Conservation (phyloP, 2,797 vertebrate species). For the Cossypha polioptera region DNA sequence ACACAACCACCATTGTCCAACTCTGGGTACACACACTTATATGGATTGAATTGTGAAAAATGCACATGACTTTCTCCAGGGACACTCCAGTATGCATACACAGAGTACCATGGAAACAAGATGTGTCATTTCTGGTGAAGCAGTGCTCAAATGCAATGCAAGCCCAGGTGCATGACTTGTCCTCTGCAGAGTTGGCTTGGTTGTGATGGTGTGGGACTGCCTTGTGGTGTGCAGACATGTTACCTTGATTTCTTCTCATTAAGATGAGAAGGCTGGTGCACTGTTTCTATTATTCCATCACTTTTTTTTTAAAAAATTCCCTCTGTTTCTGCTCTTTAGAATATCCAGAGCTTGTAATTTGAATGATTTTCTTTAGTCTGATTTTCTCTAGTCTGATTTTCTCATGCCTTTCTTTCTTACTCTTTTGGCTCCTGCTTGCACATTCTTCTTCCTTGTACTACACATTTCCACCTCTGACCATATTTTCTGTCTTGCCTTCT, state of each 20-base stretch:
- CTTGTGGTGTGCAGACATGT: background rate
- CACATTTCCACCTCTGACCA: background rate
- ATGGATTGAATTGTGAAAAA: background rate
- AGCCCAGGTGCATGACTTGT: background rate
- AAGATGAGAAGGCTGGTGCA: background rate
- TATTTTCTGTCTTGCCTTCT: background rate
- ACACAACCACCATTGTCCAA: background rate
- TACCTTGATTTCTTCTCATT: background rate
- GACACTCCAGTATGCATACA: rapidly evolving
- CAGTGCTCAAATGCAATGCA: rapidly evolving
- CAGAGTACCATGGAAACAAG: background rate
- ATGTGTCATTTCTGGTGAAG: background rate
- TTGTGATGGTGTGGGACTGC: background rate
- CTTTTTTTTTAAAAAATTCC: background rate
- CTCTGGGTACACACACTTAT: background rate
- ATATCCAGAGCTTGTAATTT: background rate
- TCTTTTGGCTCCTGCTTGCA: background rate
- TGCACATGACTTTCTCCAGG: background rate
- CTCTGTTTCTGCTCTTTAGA: background rate
- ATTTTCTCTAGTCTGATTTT: background rate
- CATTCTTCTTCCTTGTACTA: background rate
- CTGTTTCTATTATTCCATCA: background rate
- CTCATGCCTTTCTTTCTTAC: background rate
- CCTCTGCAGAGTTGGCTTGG: background rate
- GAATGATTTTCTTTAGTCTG: background rate